phyloP scores from a whole-genome alignment of 2,888 invertebrate species.

The Gortyna flavago region DNA sequence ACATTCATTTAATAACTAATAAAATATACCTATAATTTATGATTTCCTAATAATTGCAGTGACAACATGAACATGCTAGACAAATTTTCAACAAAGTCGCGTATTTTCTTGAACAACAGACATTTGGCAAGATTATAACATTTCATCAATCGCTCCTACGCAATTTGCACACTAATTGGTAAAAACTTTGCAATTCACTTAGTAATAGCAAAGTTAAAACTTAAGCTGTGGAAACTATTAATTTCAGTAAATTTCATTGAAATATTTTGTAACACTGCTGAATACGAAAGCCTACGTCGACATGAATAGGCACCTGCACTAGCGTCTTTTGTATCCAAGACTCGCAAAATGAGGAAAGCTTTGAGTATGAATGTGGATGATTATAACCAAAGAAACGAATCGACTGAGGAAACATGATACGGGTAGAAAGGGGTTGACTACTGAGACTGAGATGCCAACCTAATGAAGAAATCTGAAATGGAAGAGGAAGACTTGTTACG shows the following conservation, averaged over 20 bases:
- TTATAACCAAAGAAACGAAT: not conserved
- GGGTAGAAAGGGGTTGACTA: not conserved
- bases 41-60: slow-evolving; percentile 39
- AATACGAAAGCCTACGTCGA: not conserved
- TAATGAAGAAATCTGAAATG: not conserved
- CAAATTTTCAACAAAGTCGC: slow-evolving; percentile 29
- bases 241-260: slow-evolving; percentile 20
- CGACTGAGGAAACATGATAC: not conserved
- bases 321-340: not conserved
- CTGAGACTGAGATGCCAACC: not conserved
- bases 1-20: slow-evolving; percentile 32
- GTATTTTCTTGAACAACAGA: slow-evolving; percentile 48
- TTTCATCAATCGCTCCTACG: slow-evolving; percentile 57
- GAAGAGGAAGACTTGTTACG: not conserved
- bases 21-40: slow-evolving; percentile 36
- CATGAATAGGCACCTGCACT: not conserved
- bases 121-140: slow-evolving; percentile 49
- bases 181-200: slow-evolving; percentile 34
- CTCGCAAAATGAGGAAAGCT: not conserved
- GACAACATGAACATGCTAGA: slow-evolving; percentile 11
- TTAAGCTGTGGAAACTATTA: slow-evolving; percentile 30
- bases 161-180: slow-evolving; percentile 49
- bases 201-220: slow-evolving; percentile 33
- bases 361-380: not conserved
- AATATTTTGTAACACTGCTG: slow-evolving; percentile 29